A percentile compares a stretch with the other conserved stretches of the same genome.
These are phyloP conservation scores for Colaptes auratus DNA, from an alignment of 2,113 vertebrate genomes.

Conservation along the genomic window DNA sequence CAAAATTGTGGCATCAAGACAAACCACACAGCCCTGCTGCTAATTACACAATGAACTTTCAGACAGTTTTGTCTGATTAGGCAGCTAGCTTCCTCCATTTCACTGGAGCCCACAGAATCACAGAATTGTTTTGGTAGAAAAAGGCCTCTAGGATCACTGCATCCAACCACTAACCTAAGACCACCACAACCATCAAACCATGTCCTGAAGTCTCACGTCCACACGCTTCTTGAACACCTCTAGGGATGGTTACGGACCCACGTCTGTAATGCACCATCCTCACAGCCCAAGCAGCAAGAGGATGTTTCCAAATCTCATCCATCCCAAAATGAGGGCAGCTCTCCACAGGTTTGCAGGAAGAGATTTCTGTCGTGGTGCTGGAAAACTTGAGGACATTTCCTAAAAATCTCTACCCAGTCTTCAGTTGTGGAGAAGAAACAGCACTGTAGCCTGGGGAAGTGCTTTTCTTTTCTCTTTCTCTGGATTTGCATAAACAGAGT, in stretches of 20 bases:
- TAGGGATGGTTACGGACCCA: background rate
- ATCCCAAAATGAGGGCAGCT: background rate
- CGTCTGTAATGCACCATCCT: background rate
- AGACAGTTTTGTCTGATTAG: too few relatives aligned
- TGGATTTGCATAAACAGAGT: background rate
- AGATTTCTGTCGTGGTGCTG: background rate
- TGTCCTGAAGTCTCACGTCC: too few relatives aligned
- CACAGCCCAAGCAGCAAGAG: background rate
- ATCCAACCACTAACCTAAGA: too few relatives aligned
- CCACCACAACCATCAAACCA: too few relatives aligned
- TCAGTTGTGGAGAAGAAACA: fast-evolving
- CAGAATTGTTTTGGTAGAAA: too few relatives aligned
- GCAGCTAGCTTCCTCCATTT: background rate
- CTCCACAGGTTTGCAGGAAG: fast-evolving
- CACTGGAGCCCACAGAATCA: background rate
- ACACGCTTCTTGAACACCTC: too few relatives aligned
- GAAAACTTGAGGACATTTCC: background rate
- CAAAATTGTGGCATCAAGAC: background rate
- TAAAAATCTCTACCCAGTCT: background rate
- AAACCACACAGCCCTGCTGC: background rate
- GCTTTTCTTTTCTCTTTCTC: slow-evolving; percentile 12
- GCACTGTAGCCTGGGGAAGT: background rate
- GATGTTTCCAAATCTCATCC: background rate
- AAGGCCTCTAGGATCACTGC: too few relatives aligned
- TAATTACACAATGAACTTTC: fast-evolving